Evolutionary conservation across 2,888 invertebrate genomes (phyloP).

Genomic region (Spisula solida): DNA sequence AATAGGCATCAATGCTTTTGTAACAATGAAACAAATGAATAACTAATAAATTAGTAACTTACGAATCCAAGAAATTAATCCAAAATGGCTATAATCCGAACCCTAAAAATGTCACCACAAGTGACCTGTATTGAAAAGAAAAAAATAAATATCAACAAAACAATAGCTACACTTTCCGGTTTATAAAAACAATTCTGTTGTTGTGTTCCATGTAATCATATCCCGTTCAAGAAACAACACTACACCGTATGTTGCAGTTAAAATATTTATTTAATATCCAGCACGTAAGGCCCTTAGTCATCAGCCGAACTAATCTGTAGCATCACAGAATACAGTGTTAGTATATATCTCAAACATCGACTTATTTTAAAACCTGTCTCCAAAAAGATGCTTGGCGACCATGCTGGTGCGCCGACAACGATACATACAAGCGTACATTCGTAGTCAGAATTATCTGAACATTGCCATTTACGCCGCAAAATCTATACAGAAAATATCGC

Average conservation of each 20-base stretch:
- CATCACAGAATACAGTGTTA: background rate
- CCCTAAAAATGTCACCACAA: too few relatives aligned
- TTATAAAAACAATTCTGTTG: too few relatives aligned
- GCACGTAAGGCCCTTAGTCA: background rate
- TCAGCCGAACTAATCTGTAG: background rate
- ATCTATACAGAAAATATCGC: conserved; percentile 13
- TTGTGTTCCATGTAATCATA: too few relatives aligned
- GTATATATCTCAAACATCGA: background rate
- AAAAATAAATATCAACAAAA: too few relatives aligned
- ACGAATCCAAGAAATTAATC: too few relatives aligned
- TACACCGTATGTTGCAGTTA: background rate
- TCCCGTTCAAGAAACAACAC: background rate
- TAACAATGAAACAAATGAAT: too few relatives aligned
- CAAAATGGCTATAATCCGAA: too few relatives aligned
- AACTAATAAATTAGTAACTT: too few relatives aligned
- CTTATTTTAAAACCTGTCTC: background rate
- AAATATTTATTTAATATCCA: background rate
- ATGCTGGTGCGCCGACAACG: background rate
- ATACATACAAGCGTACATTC: background rate
- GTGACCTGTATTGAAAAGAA: too few relatives aligned
- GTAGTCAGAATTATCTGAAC: background rate
- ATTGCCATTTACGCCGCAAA: background rate
- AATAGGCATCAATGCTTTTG: too few relatives aligned
- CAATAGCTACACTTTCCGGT: too few relatives aligned
- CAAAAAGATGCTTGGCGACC: background rate